Percentiles rank a stretch among this genome's conserved stretches.
Conservation (phyloP, 2,797 vertebrate species). For the Myotis pilosus region DNA sequence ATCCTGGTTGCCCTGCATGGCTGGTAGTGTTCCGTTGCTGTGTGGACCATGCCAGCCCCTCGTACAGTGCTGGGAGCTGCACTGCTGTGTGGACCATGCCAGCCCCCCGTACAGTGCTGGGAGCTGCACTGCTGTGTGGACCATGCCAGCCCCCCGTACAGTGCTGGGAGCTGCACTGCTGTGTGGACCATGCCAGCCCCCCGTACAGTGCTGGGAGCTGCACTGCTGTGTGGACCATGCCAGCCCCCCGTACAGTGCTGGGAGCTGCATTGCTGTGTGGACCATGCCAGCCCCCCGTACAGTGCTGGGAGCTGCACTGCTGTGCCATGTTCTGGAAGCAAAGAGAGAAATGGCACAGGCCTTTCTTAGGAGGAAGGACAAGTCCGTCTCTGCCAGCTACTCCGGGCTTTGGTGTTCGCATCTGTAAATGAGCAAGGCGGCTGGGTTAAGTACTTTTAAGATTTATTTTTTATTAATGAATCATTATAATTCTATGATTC, state of each 20-base stretch:
- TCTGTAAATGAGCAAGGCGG: neutral
- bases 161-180: neutral
- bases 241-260: no score
- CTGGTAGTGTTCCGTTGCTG: neutral
- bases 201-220: neutral
- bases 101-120: no score
- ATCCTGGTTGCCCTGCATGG: accelerated
- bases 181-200: no score
- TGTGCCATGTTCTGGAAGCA: neutral
- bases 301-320: neutral
- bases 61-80: neutral
- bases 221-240: no score
- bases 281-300: accelerated
- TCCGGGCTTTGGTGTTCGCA: neutral
- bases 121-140: neutral
- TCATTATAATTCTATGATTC: neutral
- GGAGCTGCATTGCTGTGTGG: no score
- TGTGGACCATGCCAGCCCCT: neutral
- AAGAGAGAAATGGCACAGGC: neutral
- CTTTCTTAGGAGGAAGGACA: neutral
- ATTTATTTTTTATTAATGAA: neutral
- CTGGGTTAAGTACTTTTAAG: neutral
- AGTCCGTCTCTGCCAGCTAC: neutral
- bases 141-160: no score
- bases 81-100: no score